These are phyloP conservation scores for Dicentrarchus labrax DNA, from an alignment of 2,113 vertebrate genomes.

Conservation along the genomic window DNA sequence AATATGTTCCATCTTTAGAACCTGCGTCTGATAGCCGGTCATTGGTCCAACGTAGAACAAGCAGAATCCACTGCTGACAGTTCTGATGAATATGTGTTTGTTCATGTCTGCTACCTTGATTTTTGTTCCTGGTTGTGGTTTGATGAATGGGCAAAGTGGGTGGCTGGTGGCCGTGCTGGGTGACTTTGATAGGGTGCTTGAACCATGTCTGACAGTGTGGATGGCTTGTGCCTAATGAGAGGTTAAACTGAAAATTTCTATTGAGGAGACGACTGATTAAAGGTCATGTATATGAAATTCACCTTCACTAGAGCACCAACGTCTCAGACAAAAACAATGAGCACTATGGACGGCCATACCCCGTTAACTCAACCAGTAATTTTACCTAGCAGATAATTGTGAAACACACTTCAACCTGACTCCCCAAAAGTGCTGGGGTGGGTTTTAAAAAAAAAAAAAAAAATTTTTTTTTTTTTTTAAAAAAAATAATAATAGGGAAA, in stretches of 20 bases:
- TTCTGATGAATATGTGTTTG: slow-evolving; percentile 40
- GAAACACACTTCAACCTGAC: too few relatives aligned
- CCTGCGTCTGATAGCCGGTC: slow-evolving; percentile 17
- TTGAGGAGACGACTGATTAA: neutral
- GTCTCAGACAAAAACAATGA: too few relatives aligned
- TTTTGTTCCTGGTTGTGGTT: slow-evolving; percentile 56
- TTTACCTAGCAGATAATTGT: too few relatives aligned
- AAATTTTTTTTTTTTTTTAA: too few relatives aligned
- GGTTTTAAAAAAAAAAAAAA: too few relatives aligned
- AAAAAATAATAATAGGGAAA: too few relatives aligned
- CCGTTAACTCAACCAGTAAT: too few relatives aligned
- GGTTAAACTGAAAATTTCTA: slow-evolving; percentile 65
- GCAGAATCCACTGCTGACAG: slow-evolving; percentile 16
- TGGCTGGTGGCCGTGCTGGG: slow-evolving; percentile 74
- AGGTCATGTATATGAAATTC: too few relatives aligned
- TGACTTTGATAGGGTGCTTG: slow-evolving; percentile 74
- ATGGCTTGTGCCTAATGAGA: slow-evolving; percentile 74
- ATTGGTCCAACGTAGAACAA: slow-evolving; percentile 25
- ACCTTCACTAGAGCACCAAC: too few relatives aligned
- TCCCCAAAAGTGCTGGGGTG: too few relatives aligned
- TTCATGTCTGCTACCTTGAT: slow-evolving; percentile 34
- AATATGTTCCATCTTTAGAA: slow-evolving; percentile 76
- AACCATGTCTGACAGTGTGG: slow-evolving; percentile 83
- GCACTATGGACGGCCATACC: too few relatives aligned
- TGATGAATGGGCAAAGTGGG: slow-evolving; percentile 75